Evolutionary conservation across 2,797 vertebrate genomes (phyloP), one percentile per base, ranked within the genome.

Genomic region (Enteromius thamalakanensis): DNA sequence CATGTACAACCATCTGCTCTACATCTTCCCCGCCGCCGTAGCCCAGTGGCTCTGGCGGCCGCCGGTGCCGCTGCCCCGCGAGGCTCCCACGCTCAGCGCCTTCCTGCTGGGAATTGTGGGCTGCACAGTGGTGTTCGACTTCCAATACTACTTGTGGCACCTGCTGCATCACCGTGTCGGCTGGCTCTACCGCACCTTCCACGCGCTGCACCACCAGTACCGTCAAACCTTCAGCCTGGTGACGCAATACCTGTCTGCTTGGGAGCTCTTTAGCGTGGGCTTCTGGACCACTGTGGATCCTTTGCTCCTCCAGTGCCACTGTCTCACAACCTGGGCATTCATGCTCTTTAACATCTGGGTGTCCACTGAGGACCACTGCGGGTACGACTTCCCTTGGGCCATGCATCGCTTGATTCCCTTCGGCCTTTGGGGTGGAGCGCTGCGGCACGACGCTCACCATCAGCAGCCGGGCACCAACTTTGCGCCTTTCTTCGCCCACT

Each of bases 81-180:
- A 95, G 17, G 95, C 95, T 0, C 95, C 95, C 53, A 92, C 92
- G 1, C 90, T 95, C 62, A 86, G 87, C 19, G 91, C 92, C 85
- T 95, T 96, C 84, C 84, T 93, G 62, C 85, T 95, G 70, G 95
- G 95, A 23, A 92, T 96, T 85, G 82, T 94, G 84, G 94, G 94
- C 71, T 96, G 95, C 90, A 93, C 91, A 21, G 90, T 96, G 47
- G 89, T 96, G 67, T 96, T 96, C 23, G 95, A 96, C 87, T 95
- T 95, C 88, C 95, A 96, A 91, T 96, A 95, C 51, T 96, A 95
- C 89, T 86, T 96, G 75, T 96, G 95, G 95, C 95, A 96, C 86
- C 90, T 95, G 53, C 86, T 96, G 84, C 95, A 96, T 89, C 95
- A 96, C 87, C 92, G 93, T 14, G 89, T 96, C 1, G 88, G 91